These are phyloP conservation scores for Drosophila longiperda DNA, from an alignment of 2,888 invertebrate genomes.

Conservation along the genomic window DNA sequence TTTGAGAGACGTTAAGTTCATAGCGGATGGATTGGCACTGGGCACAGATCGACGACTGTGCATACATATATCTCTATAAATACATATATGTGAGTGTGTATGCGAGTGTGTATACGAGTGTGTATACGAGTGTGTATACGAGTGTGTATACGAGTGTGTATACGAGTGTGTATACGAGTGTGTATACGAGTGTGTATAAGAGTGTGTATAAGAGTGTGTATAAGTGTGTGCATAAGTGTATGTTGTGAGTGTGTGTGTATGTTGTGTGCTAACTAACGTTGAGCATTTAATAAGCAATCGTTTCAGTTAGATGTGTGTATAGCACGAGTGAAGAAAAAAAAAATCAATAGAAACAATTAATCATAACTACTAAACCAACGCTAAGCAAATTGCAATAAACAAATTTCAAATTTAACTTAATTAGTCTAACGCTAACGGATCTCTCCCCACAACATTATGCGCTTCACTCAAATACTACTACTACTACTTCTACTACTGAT, in stretches of 20 bases:
- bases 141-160: slow-evolving; percentile 9
- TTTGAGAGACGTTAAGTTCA: slow-evolving; percentile 37
- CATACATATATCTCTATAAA: slow-evolving; percentile 4
- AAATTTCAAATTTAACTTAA: slow-evolving; percentile 69
- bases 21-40: slow-evolving; percentile 65
- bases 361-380: slow-evolving; percentile 68
- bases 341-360: slow-evolving; percentile 56
- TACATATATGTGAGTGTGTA: slow-evolving; percentile 9
- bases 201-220: slow-evolving; percentile 1
- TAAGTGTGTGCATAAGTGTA: background rate
- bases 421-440: slow-evolving; percentile 72
- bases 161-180: slow-evolving; percentile 11
- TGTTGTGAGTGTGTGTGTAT: slow-evolving; percentile 9
- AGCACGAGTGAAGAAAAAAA: slow-evolving; percentile 7
- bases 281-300: slow-evolving; percentile 68
- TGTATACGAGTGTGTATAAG: slow-evolving; percentile 15
- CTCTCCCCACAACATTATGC: slow-evolving; percentile 49
- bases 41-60: slow-evolving; percentile 45
- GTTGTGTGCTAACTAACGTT: slow-evolving; percentile 56
- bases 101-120: slow-evolving; percentile 5
- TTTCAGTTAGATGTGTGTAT: slow-evolving; percentile 37
- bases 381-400: slow-evolving; percentile 68
- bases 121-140: background rate
- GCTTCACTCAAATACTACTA: slow-evolving; percentile 69
- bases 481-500: slow-evolving; percentile 53